phyloP scores from a whole-genome alignment of 2,888 invertebrate genomes.

The Pseudanteris insignis region DNA sequence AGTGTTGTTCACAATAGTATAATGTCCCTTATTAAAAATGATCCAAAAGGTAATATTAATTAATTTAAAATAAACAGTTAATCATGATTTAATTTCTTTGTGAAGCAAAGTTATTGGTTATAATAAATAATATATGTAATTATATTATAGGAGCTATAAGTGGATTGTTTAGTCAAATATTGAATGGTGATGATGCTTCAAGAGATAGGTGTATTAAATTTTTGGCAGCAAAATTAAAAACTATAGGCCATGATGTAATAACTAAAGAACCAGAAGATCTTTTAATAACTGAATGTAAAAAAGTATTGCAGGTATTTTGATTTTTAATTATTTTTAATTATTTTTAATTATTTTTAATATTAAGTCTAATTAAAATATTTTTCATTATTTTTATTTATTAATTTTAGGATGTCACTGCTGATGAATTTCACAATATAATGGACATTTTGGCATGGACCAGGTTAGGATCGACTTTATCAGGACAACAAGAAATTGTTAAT shows the following conservation, averaged over 20 bases:
- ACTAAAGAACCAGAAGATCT: conserved; percentile 87
- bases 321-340: not conserved
- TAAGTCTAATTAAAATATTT: too few relatives aligned
- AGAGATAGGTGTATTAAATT: conserved; percentile 90
- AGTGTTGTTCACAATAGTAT: conserved; percentile 86
- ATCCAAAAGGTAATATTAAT: conserved; percentile 77
- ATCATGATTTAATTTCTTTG: too few relatives aligned
- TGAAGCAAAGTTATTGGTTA: too few relatives aligned
- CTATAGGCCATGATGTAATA: conserved; percentile 79
- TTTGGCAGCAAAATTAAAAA: conserved; percentile 82
- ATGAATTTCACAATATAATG: conserved; percentile 92
- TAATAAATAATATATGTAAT: not conserved
- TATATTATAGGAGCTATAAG: conserved; percentile 70
- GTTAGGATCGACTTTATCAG: conserved; percentile 81
- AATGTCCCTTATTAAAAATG: conserved; percentile 78
- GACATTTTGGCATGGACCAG: conserved; percentile 83
- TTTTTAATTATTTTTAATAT: not conserved
- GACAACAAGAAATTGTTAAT: conserved; percentile 87
- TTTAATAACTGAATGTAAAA: conserved; percentile 84
- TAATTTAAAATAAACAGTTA: too few relatives aligned
- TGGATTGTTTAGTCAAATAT: conserved; percentile 77
- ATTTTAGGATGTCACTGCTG: conserved; percentile 85
- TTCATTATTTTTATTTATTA: too few relatives aligned
- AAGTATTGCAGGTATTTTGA: conserved; percentile 76
- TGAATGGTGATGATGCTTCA: conserved; percentile 77